These are phyloP conservation scores for Willowsia nigromaculata DNA, from an alignment of 2,888 invertebrate genomes.

Conservation along the genomic window DNA sequence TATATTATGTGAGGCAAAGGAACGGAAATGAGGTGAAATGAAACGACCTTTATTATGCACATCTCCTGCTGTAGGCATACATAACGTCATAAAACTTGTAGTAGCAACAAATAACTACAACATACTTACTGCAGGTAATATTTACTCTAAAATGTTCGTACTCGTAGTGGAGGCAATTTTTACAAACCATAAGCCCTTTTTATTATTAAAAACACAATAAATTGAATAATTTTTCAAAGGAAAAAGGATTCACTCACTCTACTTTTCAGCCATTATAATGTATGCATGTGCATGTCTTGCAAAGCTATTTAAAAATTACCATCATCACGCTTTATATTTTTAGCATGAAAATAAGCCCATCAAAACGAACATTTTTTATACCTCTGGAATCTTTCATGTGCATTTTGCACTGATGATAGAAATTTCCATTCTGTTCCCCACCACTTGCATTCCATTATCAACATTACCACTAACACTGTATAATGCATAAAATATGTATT, in stretches of 20 bases:
- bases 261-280: neutral
- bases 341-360: neutral
- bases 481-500: conserved; percentile 32
- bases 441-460: conserved; percentile 1
- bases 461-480: neutral
- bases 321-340: neutral
- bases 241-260: neutral
- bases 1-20: neutral
- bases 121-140: no score
- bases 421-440: conserved; percentile 39
- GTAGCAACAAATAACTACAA: no score
- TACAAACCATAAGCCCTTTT: no score
- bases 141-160: no score
- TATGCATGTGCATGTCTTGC: neutral
- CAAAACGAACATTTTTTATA: neutral
- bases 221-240: conserved; percentile 1
- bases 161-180: neutral
- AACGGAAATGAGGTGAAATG: neutral
- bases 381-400: no score
- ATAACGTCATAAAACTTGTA: no score
- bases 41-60: neutral
- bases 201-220: neutral
- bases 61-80: no score
- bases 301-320: neutral
- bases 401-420: neutral